Conservation (phyloP, 2,113 vertebrate species). For the Hippocampus zosterae region DNA sequence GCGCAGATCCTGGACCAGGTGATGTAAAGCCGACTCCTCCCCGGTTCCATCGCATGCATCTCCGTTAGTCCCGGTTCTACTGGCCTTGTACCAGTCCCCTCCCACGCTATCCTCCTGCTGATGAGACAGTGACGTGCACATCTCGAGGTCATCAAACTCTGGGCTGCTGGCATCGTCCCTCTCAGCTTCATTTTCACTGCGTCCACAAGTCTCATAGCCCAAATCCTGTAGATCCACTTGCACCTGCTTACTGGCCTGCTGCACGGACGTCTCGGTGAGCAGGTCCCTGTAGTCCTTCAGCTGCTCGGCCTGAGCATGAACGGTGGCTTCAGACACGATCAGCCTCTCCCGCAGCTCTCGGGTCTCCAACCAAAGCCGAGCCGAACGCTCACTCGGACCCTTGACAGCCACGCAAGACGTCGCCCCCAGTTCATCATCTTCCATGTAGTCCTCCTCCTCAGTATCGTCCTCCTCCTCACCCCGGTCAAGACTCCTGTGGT, state of each 20-base stretch:
- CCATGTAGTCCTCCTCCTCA: conserved; percentile 21
- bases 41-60: conserved; percentile 42
- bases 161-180: conserved; percentile 90
- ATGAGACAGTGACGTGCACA: conserved; percentile 67
- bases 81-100: conserved; percentile 39
- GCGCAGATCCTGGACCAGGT: conserved; percentile 81
- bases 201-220: conserved; percentile 93
- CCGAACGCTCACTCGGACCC: conserved; percentile 51
- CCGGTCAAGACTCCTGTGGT: conserved; percentile 14
- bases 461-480: conserved; percentile 54
- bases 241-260: conserved; percentile 88
- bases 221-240: conserved; percentile 96
- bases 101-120: conserved; percentile 59
- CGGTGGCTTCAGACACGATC: conserved; percentile 83
- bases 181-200: conserved; percentile 93
- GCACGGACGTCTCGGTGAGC: conserved; percentile 77
- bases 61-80: conserved; percentile 11
- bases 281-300: conserved; percentile 85
- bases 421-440: conserved; percentile 47
- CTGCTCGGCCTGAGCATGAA: conserved; percentile 85
- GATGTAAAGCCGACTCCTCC: conserved; percentile 66
- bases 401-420: conserved; percentile 18
- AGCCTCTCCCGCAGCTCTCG: conserved; percentile 86
- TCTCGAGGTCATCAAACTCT: conserved; percentile 87
- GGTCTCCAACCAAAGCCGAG: conserved; percentile 74